Evolutionary conservation across 1,140 invertebrate species (phyloP).

Genomic region (Atta texana): DNA sequence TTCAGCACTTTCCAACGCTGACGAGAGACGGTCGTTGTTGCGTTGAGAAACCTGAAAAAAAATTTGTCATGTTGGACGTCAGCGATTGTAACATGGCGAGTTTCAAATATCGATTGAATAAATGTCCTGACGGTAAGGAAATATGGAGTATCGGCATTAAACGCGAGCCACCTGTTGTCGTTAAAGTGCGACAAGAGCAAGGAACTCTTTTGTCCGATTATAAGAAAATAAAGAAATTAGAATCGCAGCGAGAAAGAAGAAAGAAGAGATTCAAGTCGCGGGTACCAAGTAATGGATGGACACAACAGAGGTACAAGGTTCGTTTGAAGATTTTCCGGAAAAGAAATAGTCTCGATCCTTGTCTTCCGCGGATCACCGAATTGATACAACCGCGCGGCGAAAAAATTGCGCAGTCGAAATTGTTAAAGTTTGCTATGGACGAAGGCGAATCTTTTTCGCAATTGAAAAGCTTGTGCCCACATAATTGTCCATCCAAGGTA

Average conservation of each 20-base stretch:
- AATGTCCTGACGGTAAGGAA: constrained; percentile 66
- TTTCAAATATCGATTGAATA: constrained; percentile 72
- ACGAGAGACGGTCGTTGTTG: not conserved
- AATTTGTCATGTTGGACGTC: constrained; percentile 26
- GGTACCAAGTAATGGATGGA: constrained; percentile 28
- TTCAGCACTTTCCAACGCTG: not conserved
- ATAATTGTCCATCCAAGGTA: not conserved
- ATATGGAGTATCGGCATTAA: not conserved
- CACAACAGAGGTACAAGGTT: constrained; percentile 51
- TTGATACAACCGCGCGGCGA: not conserved
- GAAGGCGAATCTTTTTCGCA: not conserved
- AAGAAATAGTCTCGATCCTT: constrained; percentile 56
- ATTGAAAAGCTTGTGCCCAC: not conserved
- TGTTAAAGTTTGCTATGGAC: not conserved
- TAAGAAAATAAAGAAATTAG: not conserved
- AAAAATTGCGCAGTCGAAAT: not conserved
- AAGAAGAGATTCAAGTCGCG: not conserved
- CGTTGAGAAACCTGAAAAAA: constrained; percentile 3
- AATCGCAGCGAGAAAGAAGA: not conserved
- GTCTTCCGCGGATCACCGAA: constrained; percentile 23
- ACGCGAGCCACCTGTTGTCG: not conserved
- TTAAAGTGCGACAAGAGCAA: no score
- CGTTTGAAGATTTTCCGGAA: constrained; percentile 65
- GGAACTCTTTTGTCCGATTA: no score
- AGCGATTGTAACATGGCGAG: constrained; percentile 51